Percentiles rank a stretch among this genome's conserved stretches.
Evolutionary conservation across 2,888 invertebrate genomes (phyloP).

Genomic region (Stenurella melanura): DNA sequence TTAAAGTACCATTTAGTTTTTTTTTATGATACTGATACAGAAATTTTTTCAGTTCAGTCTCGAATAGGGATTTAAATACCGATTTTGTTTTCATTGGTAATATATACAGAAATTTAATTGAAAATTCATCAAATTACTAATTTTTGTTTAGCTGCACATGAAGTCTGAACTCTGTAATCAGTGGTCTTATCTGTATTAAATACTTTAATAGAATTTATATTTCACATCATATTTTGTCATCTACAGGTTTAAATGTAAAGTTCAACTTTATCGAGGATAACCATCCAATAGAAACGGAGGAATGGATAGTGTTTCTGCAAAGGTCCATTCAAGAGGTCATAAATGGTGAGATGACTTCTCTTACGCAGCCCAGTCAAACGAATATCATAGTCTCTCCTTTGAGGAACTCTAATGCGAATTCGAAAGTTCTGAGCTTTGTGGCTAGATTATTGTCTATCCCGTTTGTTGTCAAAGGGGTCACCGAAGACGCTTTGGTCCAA

Average conservation of each 20-base stretch:
- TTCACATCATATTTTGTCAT: not conserved
- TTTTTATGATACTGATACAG: no score
- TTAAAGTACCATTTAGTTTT: no score
- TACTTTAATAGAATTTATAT: no score
- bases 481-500: slow-evolving; percentile 71
- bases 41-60: no score
- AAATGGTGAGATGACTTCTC: slow-evolving; percentile 85
- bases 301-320: slow-evolving; percentile 90
- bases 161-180: no score
- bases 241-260: slow-evolving; percentile 56
- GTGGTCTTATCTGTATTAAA: no score
- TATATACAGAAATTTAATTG: no score
- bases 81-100: no score
- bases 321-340: slow-evolving; percentile 88
- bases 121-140: no score
- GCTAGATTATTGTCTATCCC: slow-evolving; percentile 80
- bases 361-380: slow-evolving; percentile 82
- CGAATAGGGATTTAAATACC: no score
- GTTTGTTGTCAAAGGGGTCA: slow-evolving; percentile 75
- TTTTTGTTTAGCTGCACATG: no score
- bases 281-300: slow-evolving; percentile 87
- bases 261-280: slow-evolving; percentile 65
- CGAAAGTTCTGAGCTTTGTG: slow-evolving; percentile 79
- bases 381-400: slow-evolving; percentile 77
- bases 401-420: slow-evolving; percentile 78